These are phyloP conservation scores for Ianthella basta DNA, from an alignment of 37 sponge, comb jelly and placozoan species.

Conservation along the genomic window DNA sequence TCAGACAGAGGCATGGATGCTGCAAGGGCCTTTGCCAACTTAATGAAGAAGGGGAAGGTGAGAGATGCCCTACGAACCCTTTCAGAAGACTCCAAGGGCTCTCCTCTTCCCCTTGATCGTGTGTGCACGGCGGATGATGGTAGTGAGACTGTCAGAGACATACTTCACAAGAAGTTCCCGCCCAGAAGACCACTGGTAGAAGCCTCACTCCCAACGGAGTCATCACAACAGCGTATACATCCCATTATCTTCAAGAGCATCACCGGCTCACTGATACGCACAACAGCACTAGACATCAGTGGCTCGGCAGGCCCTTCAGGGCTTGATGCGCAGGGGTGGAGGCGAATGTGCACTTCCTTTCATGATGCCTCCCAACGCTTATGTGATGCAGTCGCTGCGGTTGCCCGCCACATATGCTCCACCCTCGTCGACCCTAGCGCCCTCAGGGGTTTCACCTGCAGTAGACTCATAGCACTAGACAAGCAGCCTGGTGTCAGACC, in stretches of 20 bases:
- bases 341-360: constrained; percentile 3
- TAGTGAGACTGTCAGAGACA: no score
- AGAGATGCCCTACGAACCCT: background rate
- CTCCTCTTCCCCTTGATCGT: no score
- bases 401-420: background rate
- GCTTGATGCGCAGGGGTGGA: background rate
- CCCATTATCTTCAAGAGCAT: background rate
- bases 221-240: background rate
- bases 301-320: background rate
- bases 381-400: background rate
- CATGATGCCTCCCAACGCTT: background rate
- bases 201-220: background rate
- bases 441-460: background rate
- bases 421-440: background rate
- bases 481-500: constrained; percentile 6
- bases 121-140: no score
- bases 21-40: background rate
- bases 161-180: no score
- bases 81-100: no score
- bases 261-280: background rate
- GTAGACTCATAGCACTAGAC: constrained; percentile 17
- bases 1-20: background rate
- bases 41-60: constrained; percentile 23
- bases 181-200: no score
- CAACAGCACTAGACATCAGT: background rate